These are phyloP conservation scores for Zaprionus ornatus DNA, from an alignment of 1,140 invertebrate species.

Conservation along the genomic window DNA sequence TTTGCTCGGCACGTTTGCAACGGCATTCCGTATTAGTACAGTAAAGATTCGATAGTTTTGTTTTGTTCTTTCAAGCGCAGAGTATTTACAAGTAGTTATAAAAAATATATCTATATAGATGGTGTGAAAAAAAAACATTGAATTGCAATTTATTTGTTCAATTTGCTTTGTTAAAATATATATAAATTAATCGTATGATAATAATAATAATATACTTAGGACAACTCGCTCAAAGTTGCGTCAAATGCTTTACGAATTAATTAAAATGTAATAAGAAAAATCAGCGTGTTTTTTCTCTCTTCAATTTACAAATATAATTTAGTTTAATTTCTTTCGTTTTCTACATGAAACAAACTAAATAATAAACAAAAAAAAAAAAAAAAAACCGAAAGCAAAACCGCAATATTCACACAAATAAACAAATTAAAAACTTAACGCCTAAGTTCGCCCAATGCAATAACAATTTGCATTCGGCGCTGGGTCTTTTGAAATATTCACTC, in stretches of 20 bases:
- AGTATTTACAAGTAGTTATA: conserved; percentile 54
- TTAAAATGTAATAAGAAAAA: conserved; percentile 34
- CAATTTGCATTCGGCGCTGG: conserved; percentile 54
- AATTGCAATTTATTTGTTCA: conserved; percentile 48
- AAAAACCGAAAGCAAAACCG: conserved; percentile 26
- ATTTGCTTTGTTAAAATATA: conserved; percentile 32
- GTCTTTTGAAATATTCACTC: conserved; percentile 59
- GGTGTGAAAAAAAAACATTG: conserved; percentile 32
- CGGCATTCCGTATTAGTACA: conserved; percentile 27
- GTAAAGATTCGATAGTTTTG: conserved; percentile 34
- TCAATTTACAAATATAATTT: conserved; percentile 41
- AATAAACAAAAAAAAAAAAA: conserved; percentile 24
- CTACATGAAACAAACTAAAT: conserved; percentile 8
- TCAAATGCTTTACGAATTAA: conserved; percentile 51
- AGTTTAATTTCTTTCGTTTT: conserved; percentile 18
- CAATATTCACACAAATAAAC: conserved; percentile 39
- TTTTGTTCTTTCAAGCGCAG: conserved; percentile 1
- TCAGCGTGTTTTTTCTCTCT: neutral
- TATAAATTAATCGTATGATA: conserved; percentile 68
- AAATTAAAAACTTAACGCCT: conserved; percentile 70
- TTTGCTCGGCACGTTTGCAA: conserved; percentile 36
- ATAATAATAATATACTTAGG: conserved; percentile 59
- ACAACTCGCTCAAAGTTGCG: conserved; percentile 63
- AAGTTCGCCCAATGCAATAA: conserved; percentile 54
- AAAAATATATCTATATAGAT: conserved; percentile 8